These are phyloP conservation scores for Phenacoccus solenopsis DNA, from an alignment of 1,140 invertebrate genomes.

Conservation along the genomic window DNA sequence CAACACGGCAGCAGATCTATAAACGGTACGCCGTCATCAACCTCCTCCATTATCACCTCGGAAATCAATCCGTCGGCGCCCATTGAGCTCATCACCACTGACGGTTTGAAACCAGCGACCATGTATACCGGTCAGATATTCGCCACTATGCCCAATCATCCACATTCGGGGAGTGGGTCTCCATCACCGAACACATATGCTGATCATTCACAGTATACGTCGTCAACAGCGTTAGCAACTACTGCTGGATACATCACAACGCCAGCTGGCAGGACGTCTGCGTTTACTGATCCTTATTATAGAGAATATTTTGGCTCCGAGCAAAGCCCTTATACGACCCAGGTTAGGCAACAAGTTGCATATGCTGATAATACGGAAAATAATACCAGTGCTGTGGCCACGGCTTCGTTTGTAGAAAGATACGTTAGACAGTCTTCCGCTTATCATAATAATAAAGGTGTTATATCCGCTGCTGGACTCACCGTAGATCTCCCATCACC, in stretches of 20 bases:
- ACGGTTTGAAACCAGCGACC: conserved; percentile 38
- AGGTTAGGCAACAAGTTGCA: conserved; percentile 38
- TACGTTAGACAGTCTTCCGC: conserved; percentile 40
- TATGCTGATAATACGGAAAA: conserved; percentile 36
- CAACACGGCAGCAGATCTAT: conserved; percentile 38
- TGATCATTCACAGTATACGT: conserved; percentile 38
- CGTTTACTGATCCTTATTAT: conserved; percentile 38
- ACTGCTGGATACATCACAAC: conserved; percentile 32
- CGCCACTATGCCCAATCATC: conserved; percentile 31
- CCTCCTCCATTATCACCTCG: conserved; percentile 36
- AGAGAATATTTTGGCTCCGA: conserved; percentile 39
- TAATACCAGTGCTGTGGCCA: conserved; percentile 30
- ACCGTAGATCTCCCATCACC: conserved; percentile 84
- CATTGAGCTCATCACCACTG: conserved; percentile 40
- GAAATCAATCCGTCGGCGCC: conserved; percentile 32
- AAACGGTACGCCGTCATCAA: conserved; percentile 38
- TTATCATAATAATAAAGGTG: conserved; percentile 40
- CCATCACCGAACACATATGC: conserved; percentile 44
- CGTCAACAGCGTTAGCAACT: conserved; percentile 38
- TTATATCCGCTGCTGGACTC: conserved; percentile 48
- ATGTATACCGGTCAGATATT: conserved; percentile 36
- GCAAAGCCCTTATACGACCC: conserved; percentile 39
- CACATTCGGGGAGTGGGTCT: conserved; percentile 33
- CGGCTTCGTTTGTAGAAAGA: conserved; percentile 41
- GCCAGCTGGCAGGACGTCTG: conserved; percentile 27